These are phyloP conservation scores for Lucilia cuprina DNA, from an alignment of 1,140 invertebrate genomes.

Conservation along the genomic window DNA sequence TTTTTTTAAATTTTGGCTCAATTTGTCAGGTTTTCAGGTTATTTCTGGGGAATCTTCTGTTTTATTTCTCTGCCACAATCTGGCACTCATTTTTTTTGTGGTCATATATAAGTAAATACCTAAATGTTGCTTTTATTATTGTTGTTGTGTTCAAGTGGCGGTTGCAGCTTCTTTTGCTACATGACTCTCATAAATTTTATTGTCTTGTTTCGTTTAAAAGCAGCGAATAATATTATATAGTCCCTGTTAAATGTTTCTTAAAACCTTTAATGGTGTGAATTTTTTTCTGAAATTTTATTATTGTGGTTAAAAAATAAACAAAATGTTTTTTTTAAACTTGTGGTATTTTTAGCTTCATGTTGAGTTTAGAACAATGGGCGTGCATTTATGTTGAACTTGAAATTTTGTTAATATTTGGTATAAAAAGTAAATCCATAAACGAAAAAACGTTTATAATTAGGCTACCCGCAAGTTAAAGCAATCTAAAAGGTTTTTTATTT, in stretches of 20 bases:
- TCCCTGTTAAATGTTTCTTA: neutral
- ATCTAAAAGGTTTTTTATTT: neutral
- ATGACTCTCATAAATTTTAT: slow-evolving; percentile 9
- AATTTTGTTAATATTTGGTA: neutral
- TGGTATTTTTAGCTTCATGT: neutral
- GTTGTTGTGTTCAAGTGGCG: neutral
- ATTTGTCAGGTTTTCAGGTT: neutral
- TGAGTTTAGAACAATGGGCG: slow-evolving; percentile 8
- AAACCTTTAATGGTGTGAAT: neutral
- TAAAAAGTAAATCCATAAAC: neutral
- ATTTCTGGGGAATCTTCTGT: neutral
- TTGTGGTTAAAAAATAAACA: neutral
- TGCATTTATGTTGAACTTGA: slow-evolving; percentile 14
- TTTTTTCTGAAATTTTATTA: neutral
- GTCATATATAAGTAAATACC: neutral
- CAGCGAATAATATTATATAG: neutral
- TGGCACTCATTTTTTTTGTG: neutral
- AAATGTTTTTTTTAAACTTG: too few species aligned
- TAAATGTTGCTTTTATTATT: neutral
- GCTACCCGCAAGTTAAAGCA: neutral
- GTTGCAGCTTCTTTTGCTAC: neutral
- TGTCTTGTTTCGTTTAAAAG: neutral
- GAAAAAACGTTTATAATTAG: too few species aligned
- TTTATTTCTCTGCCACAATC: too few species aligned
- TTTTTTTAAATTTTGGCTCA: neutral